phyloP scores from a whole-genome alignment of 2,797 vertebrate genomes.

The Cryptoblepharus egeriae region DNA sequence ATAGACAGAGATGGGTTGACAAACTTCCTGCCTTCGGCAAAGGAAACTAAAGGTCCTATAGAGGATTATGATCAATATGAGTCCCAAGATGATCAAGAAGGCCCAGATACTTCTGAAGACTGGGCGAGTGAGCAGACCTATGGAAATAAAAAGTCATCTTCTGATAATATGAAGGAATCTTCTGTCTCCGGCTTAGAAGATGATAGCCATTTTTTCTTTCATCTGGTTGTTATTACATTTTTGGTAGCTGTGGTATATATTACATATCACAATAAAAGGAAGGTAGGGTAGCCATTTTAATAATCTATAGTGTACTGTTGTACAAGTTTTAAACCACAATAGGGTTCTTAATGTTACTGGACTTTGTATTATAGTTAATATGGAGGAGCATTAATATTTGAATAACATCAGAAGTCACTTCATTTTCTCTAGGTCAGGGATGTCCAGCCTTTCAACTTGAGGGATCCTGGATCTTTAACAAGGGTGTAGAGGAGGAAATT shows the following conservation, averaged over 20 bases:
- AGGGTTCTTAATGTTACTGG: neutral
- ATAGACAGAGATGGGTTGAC: slow-evolving; percentile 51
- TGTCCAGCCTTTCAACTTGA: too few relatives aligned
- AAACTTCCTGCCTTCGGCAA: slow-evolving; percentile 65
- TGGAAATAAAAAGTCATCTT: slow-evolving; percentile 64
- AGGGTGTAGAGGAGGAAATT: too few relatives aligned
- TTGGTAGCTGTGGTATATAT: slow-evolving; percentile 91
- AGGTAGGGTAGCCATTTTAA: slow-evolving; percentile 79
- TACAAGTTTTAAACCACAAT: neutral
- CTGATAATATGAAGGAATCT: slow-evolving; percentile 66
- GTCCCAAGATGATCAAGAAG: slow-evolving; percentile 56
- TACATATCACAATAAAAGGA: slow-evolving; percentile 97
- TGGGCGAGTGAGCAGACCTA: slow-evolving; percentile 61
- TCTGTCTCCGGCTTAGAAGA: slow-evolving; percentile 80
- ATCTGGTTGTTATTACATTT: slow-evolving; percentile 90
- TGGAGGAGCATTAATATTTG: neutral
- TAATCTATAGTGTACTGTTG: neutral
- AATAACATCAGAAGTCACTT: neutral
- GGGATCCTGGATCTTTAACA: too few relatives aligned
- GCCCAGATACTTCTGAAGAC: slow-evolving; percentile 62
- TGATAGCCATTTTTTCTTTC: slow-evolving; percentile 95
- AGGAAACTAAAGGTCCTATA: slow-evolving; percentile 66
- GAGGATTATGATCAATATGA: slow-evolving; percentile 66
- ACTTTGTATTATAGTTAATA: neutral
- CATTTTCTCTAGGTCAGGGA: neutral